phyloP scores from a whole-genome alignment of 2,797 vertebrate species.

The Lithobates pipiens region DNA sequence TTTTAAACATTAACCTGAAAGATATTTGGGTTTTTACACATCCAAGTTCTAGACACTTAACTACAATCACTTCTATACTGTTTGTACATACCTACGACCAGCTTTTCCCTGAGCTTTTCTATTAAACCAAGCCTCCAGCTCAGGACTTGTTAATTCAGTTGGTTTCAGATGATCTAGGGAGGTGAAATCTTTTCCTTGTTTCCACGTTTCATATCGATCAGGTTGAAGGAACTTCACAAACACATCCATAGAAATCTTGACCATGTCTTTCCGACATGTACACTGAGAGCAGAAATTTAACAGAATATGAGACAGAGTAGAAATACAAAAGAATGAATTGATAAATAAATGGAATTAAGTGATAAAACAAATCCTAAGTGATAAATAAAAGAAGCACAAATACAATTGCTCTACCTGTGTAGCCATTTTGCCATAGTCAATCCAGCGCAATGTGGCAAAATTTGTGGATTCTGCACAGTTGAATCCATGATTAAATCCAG shows the following conservation, averaged over 20 bases:
- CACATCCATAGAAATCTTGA: slow-evolving; percentile 99
- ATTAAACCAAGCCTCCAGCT: slow-evolving; percentile 89
- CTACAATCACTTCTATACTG: neutral
- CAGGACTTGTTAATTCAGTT: slow-evolving; percentile 85
- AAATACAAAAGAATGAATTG: neutral
- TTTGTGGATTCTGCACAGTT: slow-evolving; percentile 98
- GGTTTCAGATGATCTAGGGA: slow-evolving; percentile 91
- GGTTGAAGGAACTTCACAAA: slow-evolving; percentile 95
- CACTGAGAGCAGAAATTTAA: slow-evolving; percentile 67
- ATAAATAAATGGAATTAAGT: too few species aligned
- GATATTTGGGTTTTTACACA: too few species aligned
- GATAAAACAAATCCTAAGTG: too few species aligned
- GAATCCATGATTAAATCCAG: slow-evolving; percentile 98
- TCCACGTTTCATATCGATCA: slow-evolving; percentile 93
- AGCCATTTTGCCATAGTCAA: slow-evolving; percentile 97
- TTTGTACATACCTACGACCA: slow-evolving; percentile 81
- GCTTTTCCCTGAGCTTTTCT: slow-evolving; percentile 82
- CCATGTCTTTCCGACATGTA: slow-evolving; percentile 96
- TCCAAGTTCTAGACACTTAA: neutral
- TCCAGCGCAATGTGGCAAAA: slow-evolving; percentile 95
- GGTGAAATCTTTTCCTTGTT: slow-evolving; percentile 88
- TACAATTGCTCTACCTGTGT: slow-evolving; percentile 79
- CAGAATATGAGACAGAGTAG: neutral
- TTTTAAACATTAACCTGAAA: too few species aligned
- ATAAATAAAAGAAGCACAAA: neutral